Conservation (phyloP, 2,797 vertebrate genomes). For the Pantherophis vulpinus region DNA sequence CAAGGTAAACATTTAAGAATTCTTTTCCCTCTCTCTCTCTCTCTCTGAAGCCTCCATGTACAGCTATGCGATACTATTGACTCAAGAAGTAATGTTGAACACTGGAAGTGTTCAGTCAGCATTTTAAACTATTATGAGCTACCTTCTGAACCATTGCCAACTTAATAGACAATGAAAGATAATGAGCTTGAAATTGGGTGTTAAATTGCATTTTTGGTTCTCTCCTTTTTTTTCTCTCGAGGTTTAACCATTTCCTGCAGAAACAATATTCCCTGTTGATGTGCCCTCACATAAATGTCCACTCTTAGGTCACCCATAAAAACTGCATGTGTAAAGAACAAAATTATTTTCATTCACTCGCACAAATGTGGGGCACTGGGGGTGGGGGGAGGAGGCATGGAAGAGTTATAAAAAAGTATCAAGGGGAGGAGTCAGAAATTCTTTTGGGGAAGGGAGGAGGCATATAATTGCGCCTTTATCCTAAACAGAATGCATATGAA, state of each 20-base stretch:
- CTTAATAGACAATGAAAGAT: slow-evolving; percentile 90
- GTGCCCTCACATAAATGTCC: slow-evolving; percentile 66
- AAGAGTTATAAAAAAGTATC: slow-evolving; percentile 1
- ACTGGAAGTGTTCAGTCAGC: slow-evolving; percentile 81
- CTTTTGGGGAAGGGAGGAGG: background rate
- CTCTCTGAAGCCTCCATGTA: slow-evolving; percentile 56
- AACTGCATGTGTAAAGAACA: slow-evolving; percentile 30
- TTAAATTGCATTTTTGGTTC: slow-evolving; percentile 86
- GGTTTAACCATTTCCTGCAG: slow-evolving; percentile 82
- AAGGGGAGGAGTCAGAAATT: background rate
- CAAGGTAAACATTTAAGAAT: slow-evolving; percentile 53
- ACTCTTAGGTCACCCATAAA: slow-evolving; percentile 64
- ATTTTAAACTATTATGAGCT: slow-evolving; percentile 86
- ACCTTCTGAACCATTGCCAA: slow-evolving; percentile 85
- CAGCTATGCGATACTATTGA: slow-evolving; percentile 61
- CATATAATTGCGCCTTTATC: background rate
- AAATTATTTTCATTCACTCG: slow-evolving; percentile 4
- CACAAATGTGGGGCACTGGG: background rate
- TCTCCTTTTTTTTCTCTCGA: slow-evolving; percentile 65
- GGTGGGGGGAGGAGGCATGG: slow-evolving; percentile 21
- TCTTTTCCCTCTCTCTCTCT: no score
- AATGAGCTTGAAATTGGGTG: slow-evolving; percentile 89
- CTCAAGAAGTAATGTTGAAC: slow-evolving; percentile 71
- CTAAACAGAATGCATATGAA: background rate
- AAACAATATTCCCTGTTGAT: slow-evolving; percentile 72